These are phyloP conservation scores for Chauna torquata DNA, from an alignment of 2,113 vertebrate genomes.

Conservation along the genomic window DNA sequence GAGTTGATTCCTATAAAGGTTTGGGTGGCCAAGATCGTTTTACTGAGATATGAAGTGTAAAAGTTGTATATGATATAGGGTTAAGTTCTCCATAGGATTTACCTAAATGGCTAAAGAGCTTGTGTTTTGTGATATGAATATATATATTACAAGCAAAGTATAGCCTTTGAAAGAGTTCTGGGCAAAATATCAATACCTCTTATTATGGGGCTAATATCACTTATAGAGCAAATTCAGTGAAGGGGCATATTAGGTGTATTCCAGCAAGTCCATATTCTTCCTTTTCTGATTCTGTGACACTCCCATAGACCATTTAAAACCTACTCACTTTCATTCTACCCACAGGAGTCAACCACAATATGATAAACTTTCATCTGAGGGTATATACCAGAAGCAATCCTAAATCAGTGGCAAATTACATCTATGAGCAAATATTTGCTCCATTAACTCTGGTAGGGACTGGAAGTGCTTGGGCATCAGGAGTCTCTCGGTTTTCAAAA, in stretches of 20 bases:
- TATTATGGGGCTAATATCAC: background rate
- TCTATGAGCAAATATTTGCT: constrained; percentile 56
- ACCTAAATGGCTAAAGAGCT: background rate
- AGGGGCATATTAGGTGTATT: background rate
- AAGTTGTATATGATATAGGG: background rate
- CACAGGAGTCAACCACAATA: background rate
- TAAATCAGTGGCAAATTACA: background rate
- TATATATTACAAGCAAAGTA: background rate
- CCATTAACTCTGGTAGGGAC: background rate
- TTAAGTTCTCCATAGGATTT: background rate
- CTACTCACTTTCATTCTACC: background rate
- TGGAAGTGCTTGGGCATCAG: background rate
- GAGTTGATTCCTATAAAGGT: background rate
- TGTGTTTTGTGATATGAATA: background rate
- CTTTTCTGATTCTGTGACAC: background rate
- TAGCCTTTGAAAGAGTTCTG: background rate
- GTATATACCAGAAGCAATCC: background rate
- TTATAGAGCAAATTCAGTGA: background rate
- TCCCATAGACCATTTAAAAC: background rate
- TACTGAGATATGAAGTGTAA: background rate
- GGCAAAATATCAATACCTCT: background rate
- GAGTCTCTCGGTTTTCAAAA: background rate
- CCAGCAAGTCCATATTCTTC: background rate
- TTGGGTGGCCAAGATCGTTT: background rate
- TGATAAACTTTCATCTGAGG: background rate